Evolutionary conservation across 2,797 vertebrate species (phyloP).

Genomic region (Melanotaenia pygmaea): DNA sequence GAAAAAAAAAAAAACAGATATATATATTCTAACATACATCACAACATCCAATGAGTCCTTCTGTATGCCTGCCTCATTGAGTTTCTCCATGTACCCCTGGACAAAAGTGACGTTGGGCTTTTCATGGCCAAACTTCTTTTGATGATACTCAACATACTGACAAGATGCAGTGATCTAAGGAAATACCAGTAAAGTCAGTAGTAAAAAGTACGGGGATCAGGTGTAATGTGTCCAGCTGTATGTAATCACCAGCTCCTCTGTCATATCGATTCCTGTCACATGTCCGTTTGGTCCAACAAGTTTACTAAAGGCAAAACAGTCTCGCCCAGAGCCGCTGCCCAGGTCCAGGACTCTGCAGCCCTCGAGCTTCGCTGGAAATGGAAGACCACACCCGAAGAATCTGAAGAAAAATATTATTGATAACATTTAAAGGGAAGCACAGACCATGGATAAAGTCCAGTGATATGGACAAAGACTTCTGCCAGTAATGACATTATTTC

Average conservation of each 20-base stretch:
- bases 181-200: background rate
- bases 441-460: too few species aligned
- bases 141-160: conserved; percentile 80
- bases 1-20: background rate
- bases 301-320: conserved; percentile 88
- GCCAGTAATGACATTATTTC: background rate
- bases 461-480: background rate
- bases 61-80: conserved; percentile 76
- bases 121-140: conserved; percentile 77
- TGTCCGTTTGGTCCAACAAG: conserved; percentile 85
- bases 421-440: background rate
- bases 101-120: conserved; percentile 79
- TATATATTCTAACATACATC: conserved; percentile 67
- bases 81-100: conserved; percentile 83
- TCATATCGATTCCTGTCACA: conserved; percentile 89
- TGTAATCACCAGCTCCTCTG: conserved; percentile 81
- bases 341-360: conserved; percentile 87
- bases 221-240: background rate
- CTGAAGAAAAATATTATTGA: conserved; percentile 61
- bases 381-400: conserved; percentile 90
- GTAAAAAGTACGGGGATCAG: background rate
- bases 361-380: conserved; percentile 84
- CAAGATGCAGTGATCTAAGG: conserved; percentile 68
- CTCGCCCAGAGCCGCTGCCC: conserved; percentile 89
- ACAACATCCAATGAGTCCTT: conserved; percentile 76